Evolutionary conservation across 2,888 invertebrate genomes (phyloP).

Genomic region (Rhagium mordax): DNA sequence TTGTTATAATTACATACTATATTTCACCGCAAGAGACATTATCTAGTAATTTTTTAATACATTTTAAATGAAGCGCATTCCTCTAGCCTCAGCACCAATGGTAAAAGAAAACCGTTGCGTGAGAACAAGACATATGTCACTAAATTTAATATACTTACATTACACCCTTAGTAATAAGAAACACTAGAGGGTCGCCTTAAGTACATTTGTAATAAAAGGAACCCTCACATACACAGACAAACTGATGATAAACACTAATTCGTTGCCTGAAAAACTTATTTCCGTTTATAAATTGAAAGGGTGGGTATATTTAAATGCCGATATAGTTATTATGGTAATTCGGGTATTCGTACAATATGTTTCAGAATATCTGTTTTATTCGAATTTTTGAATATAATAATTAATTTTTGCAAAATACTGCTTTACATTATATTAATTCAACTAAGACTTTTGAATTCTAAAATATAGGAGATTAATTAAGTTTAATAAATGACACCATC

Average conservation of each 20-base stretch:
- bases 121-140: slow-evolving; percentile 26
- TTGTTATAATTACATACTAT: too few relatives aligned
- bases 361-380: not conserved
- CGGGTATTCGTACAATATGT: not conserved
- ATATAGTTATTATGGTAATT: not conserved
- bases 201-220: slow-evolving; percentile 28
- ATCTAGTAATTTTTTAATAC: not conserved
- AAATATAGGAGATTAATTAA: too few relatives aligned
- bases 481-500: too few relatives aligned
- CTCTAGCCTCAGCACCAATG: not conserved
- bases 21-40: too few relatives aligned
- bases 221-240: slow-evolving; percentile 20
- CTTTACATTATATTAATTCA: not conserved
- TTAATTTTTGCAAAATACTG: not conserved
- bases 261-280: slow-evolving; percentile 19
- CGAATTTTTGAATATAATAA: not conserved
- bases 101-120: slow-evolving; percentile 12
- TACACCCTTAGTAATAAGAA: slow-evolving; percentile 17
- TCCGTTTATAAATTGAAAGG: slow-evolving; percentile 17
- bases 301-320: not conserved
- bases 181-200: slow-evolving; percentile 12
- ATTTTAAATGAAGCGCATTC: not conserved
- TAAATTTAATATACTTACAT: slow-evolving; percentile 25
- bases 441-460: too few relatives aligned
- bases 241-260: slow-evolving; percentile 22